A percentile compares a stretch with the other conserved stretches of the same genome.
These are phyloP conservation scores for Pardalotus punctatus DNA, from an alignment of 2,113 vertebrate species.

Conservation along the genomic window DNA sequence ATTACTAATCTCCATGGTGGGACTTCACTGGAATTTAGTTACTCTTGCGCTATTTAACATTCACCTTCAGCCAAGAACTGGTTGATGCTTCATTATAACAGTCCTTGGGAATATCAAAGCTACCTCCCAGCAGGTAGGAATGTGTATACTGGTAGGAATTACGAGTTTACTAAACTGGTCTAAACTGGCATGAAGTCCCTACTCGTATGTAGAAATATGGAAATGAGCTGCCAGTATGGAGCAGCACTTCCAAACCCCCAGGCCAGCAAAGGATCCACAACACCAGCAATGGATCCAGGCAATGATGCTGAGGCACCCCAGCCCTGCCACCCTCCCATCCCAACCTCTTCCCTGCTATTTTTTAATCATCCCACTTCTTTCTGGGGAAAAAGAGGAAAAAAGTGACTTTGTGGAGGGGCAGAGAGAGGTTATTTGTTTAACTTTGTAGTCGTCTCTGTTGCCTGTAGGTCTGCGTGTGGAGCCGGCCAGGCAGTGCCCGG, in stretches of 20 bases:
- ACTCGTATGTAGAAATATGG: rapidly evolving
- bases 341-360: conserved; percentile 7
- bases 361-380: not conserved
- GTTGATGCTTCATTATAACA: rapidly evolving
- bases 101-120: not conserved
- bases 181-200: not conserved
- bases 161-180: not conserved
- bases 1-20: not conserved
- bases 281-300: rapidly evolving
- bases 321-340: not conserved
- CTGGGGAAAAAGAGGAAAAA: rapidly evolving
- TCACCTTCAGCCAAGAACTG: not conserved
- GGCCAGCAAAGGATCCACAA: rapidly evolving
- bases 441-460: conserved; percentile 15
- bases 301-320: rapidly evolving
- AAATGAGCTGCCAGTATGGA: not conserved
- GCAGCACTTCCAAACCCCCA: not conserved
- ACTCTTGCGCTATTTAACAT: not conserved
- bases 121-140: not conserved
- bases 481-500: conserved; percentile 43
- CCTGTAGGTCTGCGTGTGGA: conserved; percentile 54
- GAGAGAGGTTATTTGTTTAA: conserved; percentile 11
- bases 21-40: not conserved
- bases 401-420: not conserved
- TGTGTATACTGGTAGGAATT: not conserved